A percentile compares a stretch with the other conserved stretches of the same genome.
phyloP scores from a whole-genome alignment of 2,888 invertebrate genomes.

The Chymomyza procnemis region DNA sequence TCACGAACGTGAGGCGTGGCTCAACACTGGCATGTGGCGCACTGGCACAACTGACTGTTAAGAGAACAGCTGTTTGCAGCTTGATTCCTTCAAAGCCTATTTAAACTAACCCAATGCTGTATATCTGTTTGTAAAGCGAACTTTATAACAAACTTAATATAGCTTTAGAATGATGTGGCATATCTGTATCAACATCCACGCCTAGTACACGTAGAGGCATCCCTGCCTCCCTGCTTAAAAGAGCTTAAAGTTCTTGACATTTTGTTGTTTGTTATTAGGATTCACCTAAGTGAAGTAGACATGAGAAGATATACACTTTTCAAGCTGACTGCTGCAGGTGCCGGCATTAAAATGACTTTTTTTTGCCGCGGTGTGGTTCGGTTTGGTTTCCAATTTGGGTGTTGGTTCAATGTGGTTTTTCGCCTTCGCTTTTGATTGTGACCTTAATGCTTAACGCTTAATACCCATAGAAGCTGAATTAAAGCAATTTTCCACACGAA shows the following conservation, averaged over 20 bases:
- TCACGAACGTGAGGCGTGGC: too few relatives aligned
- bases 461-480: slow-evolving; percentile 72
- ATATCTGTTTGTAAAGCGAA: too few relatives aligned
- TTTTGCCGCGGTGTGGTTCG: slow-evolving; percentile 23
- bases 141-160: too few relatives aligned
- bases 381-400: slow-evolving; percentile 12
- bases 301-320: not conserved
- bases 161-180: too few relatives aligned
- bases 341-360: not conserved
- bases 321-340: not conserved
- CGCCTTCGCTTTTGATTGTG: slow-evolving; percentile 38
- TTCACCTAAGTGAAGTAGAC: not conserved
- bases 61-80: too few relatives aligned
- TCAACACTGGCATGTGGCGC: too few relatives aligned
- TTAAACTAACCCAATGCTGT: too few relatives aligned
- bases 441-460: slow-evolving; percentile 59
- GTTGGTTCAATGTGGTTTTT: slow-evolving; percentile 3
- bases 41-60: too few relatives aligned
- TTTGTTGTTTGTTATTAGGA: slow-evolving; percentile 30
- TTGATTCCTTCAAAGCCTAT: too few relatives aligned
- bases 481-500: slow-evolving; percentile 73
- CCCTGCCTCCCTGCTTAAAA: not conserved
- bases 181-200: too few relatives aligned
- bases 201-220: not conserved
- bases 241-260: slow-evolving; percentile 36